Evolutionary conservation across 1,140 invertebrate genomes (phyloP).

Genomic region (Campoletis sonorensis): DNA sequence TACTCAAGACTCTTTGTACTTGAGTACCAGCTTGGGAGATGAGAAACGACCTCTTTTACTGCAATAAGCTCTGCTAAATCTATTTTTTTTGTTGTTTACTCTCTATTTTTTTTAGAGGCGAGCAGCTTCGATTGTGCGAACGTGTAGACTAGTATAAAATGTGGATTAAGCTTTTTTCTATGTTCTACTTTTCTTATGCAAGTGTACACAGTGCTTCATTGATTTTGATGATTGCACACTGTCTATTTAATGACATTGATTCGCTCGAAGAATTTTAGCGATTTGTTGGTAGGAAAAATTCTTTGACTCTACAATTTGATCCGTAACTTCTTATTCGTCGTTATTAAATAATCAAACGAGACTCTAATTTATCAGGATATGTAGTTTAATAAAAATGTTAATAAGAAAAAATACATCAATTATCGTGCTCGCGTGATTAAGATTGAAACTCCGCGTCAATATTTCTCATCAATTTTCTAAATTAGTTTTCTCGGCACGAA

Average conservation of each 20-base stretch:
- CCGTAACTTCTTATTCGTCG: too few relatives aligned
- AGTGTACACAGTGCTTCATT: too few relatives aligned
- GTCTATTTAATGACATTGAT: too few relatives aligned
- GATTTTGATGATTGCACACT: too few relatives aligned
- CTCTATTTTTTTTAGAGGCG: not conserved
- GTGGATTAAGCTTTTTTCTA: constrained; percentile 34
- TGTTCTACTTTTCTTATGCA: not conserved
- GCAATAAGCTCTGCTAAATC: constrained; percentile 1
- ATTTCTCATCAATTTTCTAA: too few relatives aligned
- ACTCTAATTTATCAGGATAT: too few relatives aligned
- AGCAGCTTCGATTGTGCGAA: constrained; percentile 12
- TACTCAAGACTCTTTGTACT: constrained; percentile 9
- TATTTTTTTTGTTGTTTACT: not conserved
- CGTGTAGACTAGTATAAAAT: constrained; percentile 37
- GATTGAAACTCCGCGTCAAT: not conserved
- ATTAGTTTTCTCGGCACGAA: not conserved
- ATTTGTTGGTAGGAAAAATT: too few relatives aligned
- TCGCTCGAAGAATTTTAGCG: too few relatives aligned
- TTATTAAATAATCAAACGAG: not conserved
- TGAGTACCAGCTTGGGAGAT: constrained; percentile 11
- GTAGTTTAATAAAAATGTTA: too few relatives aligned
- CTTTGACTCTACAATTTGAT: too few relatives aligned
- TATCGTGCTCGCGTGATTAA: not conserved
- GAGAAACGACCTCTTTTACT: constrained; percentile 8
- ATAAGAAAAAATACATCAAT: too few relatives aligned